Base-by-base conservation (phyloP, 2,888 invertebrate genomes). In the Embidobia sp. region DNA sequence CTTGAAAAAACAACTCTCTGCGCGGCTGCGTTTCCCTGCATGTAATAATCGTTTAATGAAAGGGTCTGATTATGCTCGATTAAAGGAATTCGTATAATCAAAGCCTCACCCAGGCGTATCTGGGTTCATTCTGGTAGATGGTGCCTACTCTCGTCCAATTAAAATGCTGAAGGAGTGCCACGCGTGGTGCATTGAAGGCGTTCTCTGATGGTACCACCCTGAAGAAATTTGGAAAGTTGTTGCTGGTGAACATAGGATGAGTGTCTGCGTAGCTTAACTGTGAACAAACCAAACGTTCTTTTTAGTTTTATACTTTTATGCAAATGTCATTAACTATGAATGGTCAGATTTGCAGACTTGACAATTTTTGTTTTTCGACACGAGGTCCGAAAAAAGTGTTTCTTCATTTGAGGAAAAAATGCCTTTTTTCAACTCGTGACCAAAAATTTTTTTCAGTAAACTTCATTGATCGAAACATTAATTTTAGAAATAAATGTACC, bases 131-230 rank as follows among this genome's bases (percentile, higher is more conserved):
- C 90, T 98, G 98, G 89, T 98, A 99, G 78, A 99, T 94, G 1
- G 98, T 99, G 1, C 98, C 99, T 27, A 99, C 98, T 73, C 96
- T 91, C 0, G 97, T 98, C 99, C 99, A 99, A 90, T 98, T 98
- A 91, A 97, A 99, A 84, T 95, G 94, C 86, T 94, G 93, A 79
- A 99, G 92, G 26, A 99, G 91, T 3, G 96, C 94, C 59, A 98
- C 93, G 19, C 98, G 92, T 0, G 98, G 98, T 13, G 95, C 93
- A 90, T 98, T 98, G 91, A 98, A 98, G 49, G 98, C 98, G 87
- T 96, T 97, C 90, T 98, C 98, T 57, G 97, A 97, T 0, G 98
- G 98, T 13, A 98, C 98, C 77, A 98, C 96, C 49, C 98, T 94
- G 91, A 97, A 98, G 92, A 98, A 98, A 90, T 98, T 97, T 5